Conservation (phyloP, 2,888 invertebrate species). For the Frankliniella intonsa region DNA sequence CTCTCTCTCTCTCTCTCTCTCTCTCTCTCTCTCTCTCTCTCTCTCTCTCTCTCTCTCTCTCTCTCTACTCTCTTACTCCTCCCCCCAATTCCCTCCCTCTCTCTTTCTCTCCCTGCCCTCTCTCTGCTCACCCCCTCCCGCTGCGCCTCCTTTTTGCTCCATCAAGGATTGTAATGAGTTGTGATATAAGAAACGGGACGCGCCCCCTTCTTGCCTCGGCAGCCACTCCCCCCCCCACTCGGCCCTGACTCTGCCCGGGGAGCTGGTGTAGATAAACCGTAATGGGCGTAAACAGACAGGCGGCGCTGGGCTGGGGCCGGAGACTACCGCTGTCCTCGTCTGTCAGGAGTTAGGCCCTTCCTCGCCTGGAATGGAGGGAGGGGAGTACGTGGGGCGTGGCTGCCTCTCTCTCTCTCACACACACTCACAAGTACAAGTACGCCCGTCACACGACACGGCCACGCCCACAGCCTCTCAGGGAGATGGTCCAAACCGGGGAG, state of each 20-base stretch:
- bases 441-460: too few relatives aligned
- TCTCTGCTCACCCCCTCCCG: background rate
- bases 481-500: too few relatives aligned
- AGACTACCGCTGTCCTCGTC: too few relatives aligned
- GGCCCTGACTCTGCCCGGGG: background rate
- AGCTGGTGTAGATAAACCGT: slow-evolving; percentile 11
- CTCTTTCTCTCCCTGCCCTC: background rate
- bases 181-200: background rate
- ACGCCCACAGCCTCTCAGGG: too few relatives aligned
- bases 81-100: too few relatives aligned
- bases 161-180: background rate
- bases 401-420: background rate
- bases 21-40: background rate
- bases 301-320: background rate
- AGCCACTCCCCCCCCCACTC: background rate
- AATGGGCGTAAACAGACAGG: slow-evolving; percentile 21
- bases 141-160: too few relatives aligned
- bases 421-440: too few relatives aligned
- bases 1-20: background rate
- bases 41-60: background rate
- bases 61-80: background rate
- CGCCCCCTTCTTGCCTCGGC: too few relatives aligned
- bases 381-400: background rate
- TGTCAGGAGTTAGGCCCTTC: too few relatives aligned
- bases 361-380: too few relatives aligned